A percentile compares a stretch with the other conserved stretches of the same genome.
Conservation (phyloP, 2,888 invertebrate species). For the Papilio elwesi region DNA sequence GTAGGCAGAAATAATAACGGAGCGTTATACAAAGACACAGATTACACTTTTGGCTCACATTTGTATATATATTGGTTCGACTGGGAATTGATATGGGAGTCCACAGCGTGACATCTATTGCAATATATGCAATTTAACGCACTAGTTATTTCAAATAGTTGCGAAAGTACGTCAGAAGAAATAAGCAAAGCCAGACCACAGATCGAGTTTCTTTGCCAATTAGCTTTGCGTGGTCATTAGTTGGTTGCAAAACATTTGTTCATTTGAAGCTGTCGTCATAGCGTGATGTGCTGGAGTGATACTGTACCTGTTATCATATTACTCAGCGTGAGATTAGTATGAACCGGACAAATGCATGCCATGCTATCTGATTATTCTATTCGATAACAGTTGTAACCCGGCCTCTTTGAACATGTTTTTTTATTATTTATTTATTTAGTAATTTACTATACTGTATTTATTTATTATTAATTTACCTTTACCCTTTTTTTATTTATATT, state of each 20-base stretch:
- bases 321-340: slow-evolving; percentile 17
- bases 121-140: slow-evolving; percentile 3
- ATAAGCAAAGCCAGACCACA: slow-evolving; percentile 18
- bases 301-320: slow-evolving; percentile 7
- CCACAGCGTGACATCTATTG: neutral
- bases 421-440: neutral
- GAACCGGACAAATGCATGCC: neutral
- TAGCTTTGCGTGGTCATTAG: slow-evolving; percentile 33
- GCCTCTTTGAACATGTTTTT: neutral
- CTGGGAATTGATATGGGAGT: too few relatives aligned
- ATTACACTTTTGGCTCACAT: too few relatives aligned
- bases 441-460: too few relatives aligned
- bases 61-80: too few relatives aligned
- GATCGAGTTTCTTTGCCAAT: slow-evolving; percentile 33
- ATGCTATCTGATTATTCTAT: neutral
- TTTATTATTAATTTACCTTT: too few relatives aligned
- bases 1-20: too few relatives aligned
- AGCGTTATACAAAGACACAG: too few relatives aligned
- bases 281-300: slow-evolving; percentile 17
- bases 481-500: too few relatives aligned
- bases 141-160: slow-evolving; percentile 26
- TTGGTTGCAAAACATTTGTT: slow-evolving; percentile 29
- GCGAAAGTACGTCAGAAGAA: slow-evolving; percentile 23
- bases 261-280: slow-evolving; percentile 21
- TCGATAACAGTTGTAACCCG: neutral